A percentile compares a stretch with the other conserved stretches of the same genome.
Conservation (phyloP, 2,113 vertebrate genomes). For the Collichthys lucidus region DNA sequence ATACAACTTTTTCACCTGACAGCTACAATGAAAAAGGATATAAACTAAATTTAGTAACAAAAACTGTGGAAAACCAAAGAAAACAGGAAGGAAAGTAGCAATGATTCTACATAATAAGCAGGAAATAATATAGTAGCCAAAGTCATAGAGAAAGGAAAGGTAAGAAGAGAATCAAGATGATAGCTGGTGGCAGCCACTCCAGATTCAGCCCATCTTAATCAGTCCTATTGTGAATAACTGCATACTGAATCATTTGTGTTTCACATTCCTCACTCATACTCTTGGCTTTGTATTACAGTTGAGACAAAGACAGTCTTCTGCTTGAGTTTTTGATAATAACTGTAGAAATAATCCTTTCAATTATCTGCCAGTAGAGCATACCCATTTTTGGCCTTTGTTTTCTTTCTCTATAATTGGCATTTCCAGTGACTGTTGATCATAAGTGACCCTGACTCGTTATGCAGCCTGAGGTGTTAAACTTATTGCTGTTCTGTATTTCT, state of each 20-base stretch:
- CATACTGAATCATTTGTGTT: constrained; percentile 41
- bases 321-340: constrained; percentile 8
- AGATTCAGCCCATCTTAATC: constrained; percentile 49
- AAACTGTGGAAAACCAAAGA: neutral
- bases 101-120: neutral
- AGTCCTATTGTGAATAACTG: constrained; percentile 56
- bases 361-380: constrained; percentile 30
- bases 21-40: neutral
- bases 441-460: constrained; percentile 7
- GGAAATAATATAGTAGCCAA: constrained; percentile 2
- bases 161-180: constrained; percentile 22
- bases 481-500: constrained; percentile 8
- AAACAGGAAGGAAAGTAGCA: neutral
- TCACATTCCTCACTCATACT: constrained; percentile 20
- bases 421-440: constrained; percentile 7
- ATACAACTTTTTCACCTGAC: neutral
- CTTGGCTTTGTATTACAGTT: constrained; percentile 28
- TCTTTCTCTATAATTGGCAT: constrained; percentile 51
- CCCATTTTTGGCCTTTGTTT: constrained; percentile 41
- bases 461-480: constrained; percentile 2
- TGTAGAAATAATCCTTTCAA: constrained; percentile 31
- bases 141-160: constrained; percentile 11
- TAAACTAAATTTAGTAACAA: neutral
- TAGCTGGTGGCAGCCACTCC: constrained; percentile 29
- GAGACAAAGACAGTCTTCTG: constrained; percentile 2